Evolutionary conservation across 2,113 vertebrate species (phyloP), one percentile per base, ranked within the genome.

Genomic region (Hyperoodon ampullatus): DNA sequence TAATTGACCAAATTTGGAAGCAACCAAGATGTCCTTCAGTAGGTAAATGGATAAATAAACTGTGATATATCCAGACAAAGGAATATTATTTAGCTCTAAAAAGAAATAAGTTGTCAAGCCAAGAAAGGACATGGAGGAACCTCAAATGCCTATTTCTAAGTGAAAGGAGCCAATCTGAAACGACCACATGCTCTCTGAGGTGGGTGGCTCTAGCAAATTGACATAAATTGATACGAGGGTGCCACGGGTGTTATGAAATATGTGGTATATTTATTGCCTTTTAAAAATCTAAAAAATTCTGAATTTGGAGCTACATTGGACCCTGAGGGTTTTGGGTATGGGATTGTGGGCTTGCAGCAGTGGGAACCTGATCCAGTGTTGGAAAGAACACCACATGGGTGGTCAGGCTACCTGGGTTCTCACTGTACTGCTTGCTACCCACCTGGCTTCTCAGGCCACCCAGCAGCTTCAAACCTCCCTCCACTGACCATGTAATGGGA

Each of bases 301-400:
- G 44, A 68, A n/a, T 42, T 33, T 61, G 47, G 28, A 85, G 58
- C 26, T 16, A 19, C 50, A 11, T 0, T 3, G 2, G 44, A 12
- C 28, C 14, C 10, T 1, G 2, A 10, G 8, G 19, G n/a, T 16
- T n/a, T 75, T 33, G 53, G 71, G 23, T 3, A 10, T 9, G 33
- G 35, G 21, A 5, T 3, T 60, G 30, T 26, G 61, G 26, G 13
- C 44, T 33, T 21, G 21, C 24, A 10, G 61, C 11, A 0, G 5
- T 2, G 35, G 28, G 70, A 30, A 23, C 26, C 8, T 12, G 30
- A 44, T 1, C 33, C 39, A 9, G 24, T 1, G 42, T 8, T 3
- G 9, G 50, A 8, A n/a, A 68, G 3, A 42, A 11, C 19, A 39
- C 8, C 1, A 5, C n/a, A 0, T 7, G 19, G 18, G 39, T 3